Evolutionary conservation across 2,888 invertebrate genomes (phyloP), one percentile per base, ranked within the genome.

Genomic region (Hyppa rectilinea): DNA sequence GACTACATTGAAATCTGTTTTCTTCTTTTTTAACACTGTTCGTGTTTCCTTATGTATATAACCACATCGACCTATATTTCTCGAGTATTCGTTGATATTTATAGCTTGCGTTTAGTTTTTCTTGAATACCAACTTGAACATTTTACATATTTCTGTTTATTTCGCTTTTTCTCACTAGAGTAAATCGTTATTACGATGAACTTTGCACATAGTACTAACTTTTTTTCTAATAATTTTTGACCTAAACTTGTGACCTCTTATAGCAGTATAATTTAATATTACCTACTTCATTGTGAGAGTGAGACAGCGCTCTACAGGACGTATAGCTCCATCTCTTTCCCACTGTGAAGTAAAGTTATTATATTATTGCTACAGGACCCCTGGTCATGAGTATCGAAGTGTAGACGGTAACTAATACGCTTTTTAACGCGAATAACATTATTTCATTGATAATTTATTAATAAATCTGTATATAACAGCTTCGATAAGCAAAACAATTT

Each of bases 1-100:
- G 70, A 71, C 55, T 20, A n/a, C 72, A 80, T 77, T 73, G 82
- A 79, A 83, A 87, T 85, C 82, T 84, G 78, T 80, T 71, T 78
- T 82, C 59, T 75, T 82, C 69, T 68, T 80, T 31, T 71, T 67
- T 81, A 80, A 78, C 73, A 71, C 49, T 55, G 53, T 67, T 70
- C 45, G 47, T 72, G 29, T 75, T 74, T 52, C 69, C 78, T 85
- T 73, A 76, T 72, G 73, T 75, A 62, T 60, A 63, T 71, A 74
- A 72, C 71, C 49, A 49, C 79, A 61, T 31, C 29, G 34, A 58
- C 31, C 14, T 63, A 26, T 53, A 45, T 43, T 34, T 67, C 31
- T 43, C 5, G 38, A 72, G 14, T 55, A 23, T 58, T 52, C n/a
- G 38, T 12, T 47, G 47, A 38, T 36, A 58, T 55, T n/a, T 26